Conservation (phyloP, 2,888 invertebrate species). For the Eledone cirrhosa region DNA sequence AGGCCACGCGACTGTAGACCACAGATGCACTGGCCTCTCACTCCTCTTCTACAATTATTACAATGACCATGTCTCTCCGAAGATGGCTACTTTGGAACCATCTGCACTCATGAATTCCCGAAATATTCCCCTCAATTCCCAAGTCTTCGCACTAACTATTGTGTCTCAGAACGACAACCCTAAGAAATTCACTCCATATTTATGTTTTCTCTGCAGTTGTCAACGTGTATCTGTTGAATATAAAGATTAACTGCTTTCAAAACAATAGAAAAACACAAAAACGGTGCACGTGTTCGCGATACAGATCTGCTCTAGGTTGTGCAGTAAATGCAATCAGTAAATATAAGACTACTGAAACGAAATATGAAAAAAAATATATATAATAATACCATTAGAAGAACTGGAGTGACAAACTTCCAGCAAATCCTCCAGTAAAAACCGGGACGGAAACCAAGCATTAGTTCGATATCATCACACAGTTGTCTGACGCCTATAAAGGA, state of each 20-base stretch:
- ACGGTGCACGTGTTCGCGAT: not conserved
- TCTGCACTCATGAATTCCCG: too few species aligned
- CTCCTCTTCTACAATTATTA: too few species aligned
- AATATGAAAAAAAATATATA: not conserved
- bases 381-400: slow-evolving; percentile 78
- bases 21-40: too few species aligned
- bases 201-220: too few species aligned
- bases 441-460: slow-evolving; percentile 81
- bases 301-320: not conserved
- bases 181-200: too few species aligned
- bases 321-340: not conserved
- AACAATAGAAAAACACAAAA: not conserved
- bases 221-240: too few species aligned
- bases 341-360: not conserved
- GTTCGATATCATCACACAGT: slow-evolving; percentile 81
- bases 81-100: too few species aligned
- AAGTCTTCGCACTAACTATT: too few species aligned
- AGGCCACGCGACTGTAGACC: too few species aligned
- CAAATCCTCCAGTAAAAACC: slow-evolving; percentile 84
- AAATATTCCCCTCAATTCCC: too few species aligned
- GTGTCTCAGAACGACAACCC: too few species aligned
- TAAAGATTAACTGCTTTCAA: not conserved
- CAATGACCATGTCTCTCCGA: too few species aligned
- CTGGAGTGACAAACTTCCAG: slow-evolving; percentile 86
- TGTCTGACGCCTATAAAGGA: slow-evolving; percentile 74